These are phyloP conservation scores for Paramisgurnus dabryanus DNA, from an alignment of 2,113 vertebrate species.

Conservation along the genomic window DNA sequence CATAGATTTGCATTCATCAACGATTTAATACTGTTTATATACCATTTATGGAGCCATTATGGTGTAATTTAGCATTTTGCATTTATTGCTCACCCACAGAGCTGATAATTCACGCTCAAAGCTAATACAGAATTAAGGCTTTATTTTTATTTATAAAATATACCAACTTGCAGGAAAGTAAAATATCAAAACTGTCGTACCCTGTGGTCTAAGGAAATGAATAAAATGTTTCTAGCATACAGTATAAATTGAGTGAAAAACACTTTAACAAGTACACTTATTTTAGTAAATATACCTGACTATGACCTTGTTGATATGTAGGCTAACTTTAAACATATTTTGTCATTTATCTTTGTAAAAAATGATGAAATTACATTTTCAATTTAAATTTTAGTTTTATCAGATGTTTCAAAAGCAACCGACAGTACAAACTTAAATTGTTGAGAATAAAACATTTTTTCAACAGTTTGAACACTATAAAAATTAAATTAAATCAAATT, in stretches of 20 bases:
- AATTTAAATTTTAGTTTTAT: too few relatives aligned
- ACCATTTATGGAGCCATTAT: slow-evolving; percentile 9
- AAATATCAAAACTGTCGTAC: neutral
- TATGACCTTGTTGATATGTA: too few relatives aligned
- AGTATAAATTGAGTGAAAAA: neutral
- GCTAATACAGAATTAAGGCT: neutral
- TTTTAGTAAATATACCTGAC: too few relatives aligned
- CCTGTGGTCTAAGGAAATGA: neutral
- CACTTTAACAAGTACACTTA: neutral
- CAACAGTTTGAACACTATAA: too few relatives aligned
- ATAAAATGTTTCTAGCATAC: neutral
- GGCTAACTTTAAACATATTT: too few relatives aligned
- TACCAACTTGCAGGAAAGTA: neutral
- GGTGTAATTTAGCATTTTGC: neutral
- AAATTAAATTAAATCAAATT: too few relatives aligned
- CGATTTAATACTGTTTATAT: slow-evolving; percentile 4
- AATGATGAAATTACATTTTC: too few relatives aligned
- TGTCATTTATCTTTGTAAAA: too few relatives aligned
- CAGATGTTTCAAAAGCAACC: too few relatives aligned
- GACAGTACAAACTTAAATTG: too few relatives aligned
- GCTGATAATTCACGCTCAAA: slow-evolving; percentile 1
- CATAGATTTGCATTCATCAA: slow-evolving; percentile 35
- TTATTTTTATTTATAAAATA: slow-evolving; percentile 4
- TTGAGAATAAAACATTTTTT: too few relatives aligned
- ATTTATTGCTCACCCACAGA: slow-evolving; percentile 10